Conservation (phyloP, 2,888 invertebrate genomes). For the Habrosyne pyritoides region DNA sequence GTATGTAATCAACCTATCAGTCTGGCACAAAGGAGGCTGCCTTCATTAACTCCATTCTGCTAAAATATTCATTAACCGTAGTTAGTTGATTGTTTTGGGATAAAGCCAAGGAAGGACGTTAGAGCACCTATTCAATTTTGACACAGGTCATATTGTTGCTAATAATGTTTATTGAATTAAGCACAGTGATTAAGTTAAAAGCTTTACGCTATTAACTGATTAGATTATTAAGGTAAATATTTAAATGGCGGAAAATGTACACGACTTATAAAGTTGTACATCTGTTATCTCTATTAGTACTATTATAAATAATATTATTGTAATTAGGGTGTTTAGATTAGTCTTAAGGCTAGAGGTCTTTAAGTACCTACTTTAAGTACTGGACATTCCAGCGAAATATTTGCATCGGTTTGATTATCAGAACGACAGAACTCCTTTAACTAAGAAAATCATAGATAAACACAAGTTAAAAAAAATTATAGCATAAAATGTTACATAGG, state of each 20-base stretch:
- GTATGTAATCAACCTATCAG: conserved; percentile 71
- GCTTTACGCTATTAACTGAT: background rate
- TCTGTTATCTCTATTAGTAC: background rate
- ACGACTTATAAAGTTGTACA: background rate
- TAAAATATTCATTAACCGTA: conserved; percentile 75
- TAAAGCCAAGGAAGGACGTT: conserved; percentile 9
- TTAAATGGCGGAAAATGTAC: background rate
- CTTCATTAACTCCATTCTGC: conserved; percentile 72
- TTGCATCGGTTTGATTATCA: background rate
- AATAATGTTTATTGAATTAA: conserved; percentile 5
- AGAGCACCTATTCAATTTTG: conserved; percentile 5
- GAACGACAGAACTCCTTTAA: background rate
- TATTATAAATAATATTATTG: background rate
- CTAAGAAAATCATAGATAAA: too few species aligned
- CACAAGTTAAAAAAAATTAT: too few species aligned
- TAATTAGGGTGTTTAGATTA: background rate
- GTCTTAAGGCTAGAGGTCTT: background rate
- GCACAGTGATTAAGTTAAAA: conserved; percentile 4
- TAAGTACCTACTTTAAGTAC: background rate
- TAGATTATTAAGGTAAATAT: background rate
- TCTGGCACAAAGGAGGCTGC: conserved; percentile 70
- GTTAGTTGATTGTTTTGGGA: conserved; percentile 46
- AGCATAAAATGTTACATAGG: too few species aligned
- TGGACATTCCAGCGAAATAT: background rate
- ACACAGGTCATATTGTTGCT: conserved; percentile 7